phyloP scores from a whole-genome alignment of 2,797 vertebrate species.

The Onychomys arenicola region DNA sequence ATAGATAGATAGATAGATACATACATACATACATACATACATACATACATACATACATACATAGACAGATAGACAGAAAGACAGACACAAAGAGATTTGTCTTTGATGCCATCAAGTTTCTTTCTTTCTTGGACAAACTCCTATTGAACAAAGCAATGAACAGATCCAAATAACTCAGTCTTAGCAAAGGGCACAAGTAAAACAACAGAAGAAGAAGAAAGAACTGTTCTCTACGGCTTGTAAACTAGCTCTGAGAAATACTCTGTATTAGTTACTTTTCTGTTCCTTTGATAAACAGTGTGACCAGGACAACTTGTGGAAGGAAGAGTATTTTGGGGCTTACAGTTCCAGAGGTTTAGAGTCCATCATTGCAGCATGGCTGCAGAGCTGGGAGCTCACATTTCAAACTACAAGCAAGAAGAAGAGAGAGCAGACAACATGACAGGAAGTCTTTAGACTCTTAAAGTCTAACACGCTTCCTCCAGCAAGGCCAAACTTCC shows the following conservation, averaged over 20 bases:
- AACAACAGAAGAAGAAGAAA: not conserved
- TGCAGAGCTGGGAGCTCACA: not conserved
- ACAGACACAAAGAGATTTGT: not conserved
- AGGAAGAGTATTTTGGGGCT: not conserved
- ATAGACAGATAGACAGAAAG: not conserved
- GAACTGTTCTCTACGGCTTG: not conserved
- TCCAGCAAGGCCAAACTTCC: not conserved
- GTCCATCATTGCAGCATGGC: not conserved
- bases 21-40: not conserved
- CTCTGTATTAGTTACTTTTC: not conserved
- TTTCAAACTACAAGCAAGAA: not conserved
- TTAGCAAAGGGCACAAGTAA: not conserved
- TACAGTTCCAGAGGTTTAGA: not conserved
- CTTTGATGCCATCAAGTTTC: not conserved
- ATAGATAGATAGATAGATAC: not conserved
- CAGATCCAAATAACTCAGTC: not conserved
- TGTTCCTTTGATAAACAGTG: too few relatives aligned
- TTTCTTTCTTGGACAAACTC: slow-evolving; percentile 1
- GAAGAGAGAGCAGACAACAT: not conserved
- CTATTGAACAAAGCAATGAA: not conserved
- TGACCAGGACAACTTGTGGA: too few relatives aligned
- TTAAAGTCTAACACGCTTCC: not conserved
- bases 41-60: not conserved
- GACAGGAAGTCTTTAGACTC: not conserved
- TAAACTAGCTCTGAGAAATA: not conserved